A percentile compares a stretch with the other conserved stretches of the same genome.
phyloP scores from a whole-genome alignment of 1,140 invertebrate genomes.

The Rhizoglyphus robini region DNA sequence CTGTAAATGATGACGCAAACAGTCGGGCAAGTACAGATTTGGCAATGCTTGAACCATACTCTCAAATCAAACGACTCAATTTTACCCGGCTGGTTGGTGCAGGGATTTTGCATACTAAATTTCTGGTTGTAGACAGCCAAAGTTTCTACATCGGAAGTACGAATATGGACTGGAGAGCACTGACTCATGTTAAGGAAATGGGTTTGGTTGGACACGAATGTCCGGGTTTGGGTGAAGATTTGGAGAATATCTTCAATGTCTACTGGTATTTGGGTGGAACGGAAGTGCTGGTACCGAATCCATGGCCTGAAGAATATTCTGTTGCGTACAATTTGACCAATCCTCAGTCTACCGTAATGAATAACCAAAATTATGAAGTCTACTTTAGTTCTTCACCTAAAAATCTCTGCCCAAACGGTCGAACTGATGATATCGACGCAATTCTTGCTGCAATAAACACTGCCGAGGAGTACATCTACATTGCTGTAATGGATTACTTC shows the following conservation, averaged over 20 bases:
- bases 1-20: slow-evolving; percentile 50
- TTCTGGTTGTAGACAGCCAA: slow-evolving; percentile 62
- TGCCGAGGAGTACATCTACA: slow-evolving; percentile 72
- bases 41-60: slow-evolving; percentile 20
- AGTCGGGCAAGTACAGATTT: slow-evolving; percentile 16
- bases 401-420: slow-evolving; percentile 58
- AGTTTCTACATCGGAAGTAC: slow-evolving; percentile 45
- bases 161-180: slow-evolving; percentile 71
- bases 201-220: slow-evolving; percentile 71
- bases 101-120: slow-evolving; percentile 92
- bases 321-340: slow-evolving; percentile 59
- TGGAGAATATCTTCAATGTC: slow-evolving; percentile 78
- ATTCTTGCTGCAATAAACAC: slow-evolving; percentile 62
- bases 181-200: slow-evolving; percentile 94
- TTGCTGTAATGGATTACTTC: slow-evolving; percentile 94
- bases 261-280: slow-evolving; percentile 70
- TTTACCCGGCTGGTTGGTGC: slow-evolving; percentile 64
- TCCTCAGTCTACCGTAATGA: slow-evolving; percentile 54
- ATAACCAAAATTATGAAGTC: slow-evolving; percentile 45
- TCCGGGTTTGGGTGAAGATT: slow-evolving; percentile 64
- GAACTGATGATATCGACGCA: slow-evolving; percentile 69
- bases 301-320: slow-evolving; percentile 53
- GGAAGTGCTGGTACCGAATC: slow-evolving; percentile 43
- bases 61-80: slow-evolving; percentile 64
- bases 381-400: slow-evolving; percentile 77